Conservation (phyloP, 2,888 invertebrate species). For the Automeris io region DNA sequence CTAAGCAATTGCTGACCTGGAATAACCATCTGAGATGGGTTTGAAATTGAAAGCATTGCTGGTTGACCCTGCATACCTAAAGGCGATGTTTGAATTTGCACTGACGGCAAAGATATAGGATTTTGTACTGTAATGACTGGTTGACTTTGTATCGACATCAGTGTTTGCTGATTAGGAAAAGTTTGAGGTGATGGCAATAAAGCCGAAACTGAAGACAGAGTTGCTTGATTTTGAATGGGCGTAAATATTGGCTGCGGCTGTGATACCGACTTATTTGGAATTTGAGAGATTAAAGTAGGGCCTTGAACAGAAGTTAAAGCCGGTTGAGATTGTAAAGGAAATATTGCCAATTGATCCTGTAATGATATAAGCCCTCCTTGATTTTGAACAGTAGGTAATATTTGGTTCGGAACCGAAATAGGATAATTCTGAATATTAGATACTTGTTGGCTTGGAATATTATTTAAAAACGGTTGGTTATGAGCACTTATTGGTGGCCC, state of each 20-base stretch:
- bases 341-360: conserved; percentile 2
- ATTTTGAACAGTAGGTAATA: neutral
- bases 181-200: neutral
- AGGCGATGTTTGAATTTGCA: neutral
- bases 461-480: conserved; percentile 14
- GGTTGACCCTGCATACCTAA: neutral
- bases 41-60: neutral
- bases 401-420: conserved; percentile 3
- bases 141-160: conserved; percentile 1
- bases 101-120: neutral
- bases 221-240: neutral
- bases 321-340: conserved; percentile 10
- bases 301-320: neutral
- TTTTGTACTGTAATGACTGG: conserved; percentile 1
- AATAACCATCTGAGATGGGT: neutral
- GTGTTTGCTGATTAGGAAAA: conserved; percentile 3
- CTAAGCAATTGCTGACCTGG: neutral
- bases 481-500: conserved; percentile 9
- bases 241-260: neutral
- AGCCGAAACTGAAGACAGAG: neutral
- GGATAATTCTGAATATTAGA: conserved; percentile 10
- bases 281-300: neutral
- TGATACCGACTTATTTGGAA: neutral
- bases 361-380: neutral
- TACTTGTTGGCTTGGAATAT: conserved; percentile 12